Base-by-base conservation (phyloP, 2,113 vertebrate genomes). In the Arothron firmamentum region DNA sequence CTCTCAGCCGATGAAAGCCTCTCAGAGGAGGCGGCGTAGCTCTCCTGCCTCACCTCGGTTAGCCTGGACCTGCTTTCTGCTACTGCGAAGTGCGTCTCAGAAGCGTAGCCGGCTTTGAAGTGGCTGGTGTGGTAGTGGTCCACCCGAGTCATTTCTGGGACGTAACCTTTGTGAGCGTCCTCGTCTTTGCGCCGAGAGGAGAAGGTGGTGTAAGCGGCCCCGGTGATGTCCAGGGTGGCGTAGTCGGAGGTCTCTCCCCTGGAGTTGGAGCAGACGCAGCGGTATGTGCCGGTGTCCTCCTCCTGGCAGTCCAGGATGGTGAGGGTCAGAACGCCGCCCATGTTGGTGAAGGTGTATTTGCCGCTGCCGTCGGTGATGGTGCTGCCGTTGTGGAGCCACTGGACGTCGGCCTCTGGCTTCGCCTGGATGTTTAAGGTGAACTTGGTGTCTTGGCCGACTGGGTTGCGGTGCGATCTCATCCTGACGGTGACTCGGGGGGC, bases 161-260 rank as follows among this genome's bases (percentile, higher is more conserved):
- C 91, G 66, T 92, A 67, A 43, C 88, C 54, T 67, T 86, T 92
- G 46, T 91, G 90, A 45, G 88, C 90, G 23, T 94, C 92, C 62
- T 99, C 95, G 43, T 99, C 95, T 83, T 74, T 95, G 60, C 96
- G 92, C 25, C 88, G 92, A 59, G 97, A 98, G 7, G 92, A 90
- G 43, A 93, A 98, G 56, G 95, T 95, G 54, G 93, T 93, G 78
- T 94, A 99, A 59, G 91, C 93, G 21, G 93, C 92, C 25, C 92
- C 92, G 9, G 94, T 92, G 45, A 98, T 94, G 54, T 99, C 97
- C 53, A 99, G 81, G 1, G 95, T 98, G 41, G 93, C 97, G 13
- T 98, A 99, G 82, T 99, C 97, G 1, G 96, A 97, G 48, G 96
- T 93, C 60, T 99, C 96, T 5, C 97, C 96, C 89, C 93, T 98